A percentile compares a stretch with the other conserved stretches of the same genome.
Evolutionary conservation across 2,797 vertebrate genomes (phyloP).

Genomic region (Anolis apletophallus): DNA sequence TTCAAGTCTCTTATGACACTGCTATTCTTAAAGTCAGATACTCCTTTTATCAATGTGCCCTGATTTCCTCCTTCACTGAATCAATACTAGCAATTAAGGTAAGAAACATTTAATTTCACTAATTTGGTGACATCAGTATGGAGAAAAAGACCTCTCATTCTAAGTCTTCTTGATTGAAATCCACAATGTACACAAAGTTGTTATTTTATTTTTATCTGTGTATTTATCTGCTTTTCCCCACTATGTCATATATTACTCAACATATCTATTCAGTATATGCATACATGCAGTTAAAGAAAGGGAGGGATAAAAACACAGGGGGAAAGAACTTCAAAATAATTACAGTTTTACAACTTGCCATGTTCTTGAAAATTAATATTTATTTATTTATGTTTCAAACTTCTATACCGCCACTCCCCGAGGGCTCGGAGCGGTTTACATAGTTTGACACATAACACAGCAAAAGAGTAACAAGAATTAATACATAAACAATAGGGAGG

Average conservation of each 20-base stretch:
- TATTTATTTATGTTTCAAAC: too few species aligned
- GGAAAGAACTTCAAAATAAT: background rate
- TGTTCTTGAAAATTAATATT: background rate
- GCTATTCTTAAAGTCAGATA: background rate
- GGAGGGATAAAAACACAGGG: too few species aligned
- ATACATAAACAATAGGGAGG: too few species aligned
- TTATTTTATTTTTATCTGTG: background rate
- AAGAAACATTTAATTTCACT: constrained; percentile 2
- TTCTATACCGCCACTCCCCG: too few species aligned
- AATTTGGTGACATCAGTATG: background rate
- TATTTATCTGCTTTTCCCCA: background rate
- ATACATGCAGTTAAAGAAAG: background rate
- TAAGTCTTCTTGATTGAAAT: background rate
- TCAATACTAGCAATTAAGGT: constrained; percentile 25
- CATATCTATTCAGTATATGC: too few species aligned
- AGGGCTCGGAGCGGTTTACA: too few species aligned
- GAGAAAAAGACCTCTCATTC: background rate
- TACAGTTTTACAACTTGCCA: background rate
- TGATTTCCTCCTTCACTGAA: constrained; percentile 5
- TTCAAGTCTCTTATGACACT: background rate
- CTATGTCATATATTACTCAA: background rate
- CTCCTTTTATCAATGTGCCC: background rate
- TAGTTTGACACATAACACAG: too few species aligned
- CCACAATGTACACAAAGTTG: background rate
- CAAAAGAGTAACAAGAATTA: too few species aligned